Percentiles rank a stretch among this genome's conserved stretches.
phyloP scores from a whole-genome alignment of 2,888 invertebrate species.

The Heteromurus nitidus region DNA sequence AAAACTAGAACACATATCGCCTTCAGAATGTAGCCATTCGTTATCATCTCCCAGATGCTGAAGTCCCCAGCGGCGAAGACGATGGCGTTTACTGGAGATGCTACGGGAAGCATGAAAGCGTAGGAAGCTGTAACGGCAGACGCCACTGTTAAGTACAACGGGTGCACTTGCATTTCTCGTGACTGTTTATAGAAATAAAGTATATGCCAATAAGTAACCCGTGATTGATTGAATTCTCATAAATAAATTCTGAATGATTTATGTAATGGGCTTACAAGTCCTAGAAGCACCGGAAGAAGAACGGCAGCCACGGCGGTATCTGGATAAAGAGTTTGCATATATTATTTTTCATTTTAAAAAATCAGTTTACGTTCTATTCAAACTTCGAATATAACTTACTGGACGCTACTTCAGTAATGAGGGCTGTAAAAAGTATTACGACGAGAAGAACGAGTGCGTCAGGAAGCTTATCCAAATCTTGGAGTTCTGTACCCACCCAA shows the following conservation, averaged over 20 bases:
- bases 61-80: conserved; percentile 87
- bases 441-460: conserved; percentile 28
- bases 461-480: conserved; percentile 22
- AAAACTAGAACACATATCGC: conserved; percentile 67
- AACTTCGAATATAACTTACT: conserved; percentile 27
- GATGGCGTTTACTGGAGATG: conserved; percentile 86
- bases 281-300: conserved; percentile 53
- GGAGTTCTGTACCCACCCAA: conserved; percentile 45
- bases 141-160: conserved; percentile 91
- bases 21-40: conserved; percentile 70
- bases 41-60: conserved; percentile 70
- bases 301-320: conserved; percentile 47
- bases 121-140: conserved; percentile 92
- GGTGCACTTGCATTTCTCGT: conserved; percentile 84
- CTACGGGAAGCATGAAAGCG: conserved; percentile 80
- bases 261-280: conserved; percentile 46
- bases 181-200: conserved; percentile 78
- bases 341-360: background rate
- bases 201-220: too few relatives aligned
- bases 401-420: conserved; percentile 63
- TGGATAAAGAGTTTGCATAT: background rate
- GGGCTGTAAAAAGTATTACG: conserved; percentile 57
- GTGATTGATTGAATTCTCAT: too few relatives aligned
- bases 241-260: too few relatives aligned
- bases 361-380: background rate